Conservation (phyloP, 2,113 vertebrate species). For the Dicaeum eximium region DNA sequence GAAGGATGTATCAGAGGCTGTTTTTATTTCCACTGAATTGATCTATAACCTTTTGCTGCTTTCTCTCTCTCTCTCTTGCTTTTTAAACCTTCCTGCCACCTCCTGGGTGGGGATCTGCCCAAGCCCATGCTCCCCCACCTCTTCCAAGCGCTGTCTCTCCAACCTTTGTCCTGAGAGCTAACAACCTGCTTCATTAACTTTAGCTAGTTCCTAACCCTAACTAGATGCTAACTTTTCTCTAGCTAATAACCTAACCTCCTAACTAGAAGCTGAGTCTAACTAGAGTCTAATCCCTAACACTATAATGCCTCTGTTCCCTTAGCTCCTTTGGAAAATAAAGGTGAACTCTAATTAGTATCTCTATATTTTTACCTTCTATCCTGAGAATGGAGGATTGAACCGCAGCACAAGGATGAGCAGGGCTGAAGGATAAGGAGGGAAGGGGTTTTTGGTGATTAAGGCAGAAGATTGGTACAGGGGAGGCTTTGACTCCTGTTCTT, state of each 20-base stretch:
- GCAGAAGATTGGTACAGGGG: neutral
- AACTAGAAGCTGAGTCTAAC: conserved; percentile 67
- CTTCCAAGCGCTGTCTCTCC: conserved; percentile 1
- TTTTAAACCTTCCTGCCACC: conserved; percentile 14
- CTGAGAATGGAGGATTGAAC: conserved; percentile 57
- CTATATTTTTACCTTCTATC: conserved; percentile 48
- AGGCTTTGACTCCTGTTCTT: neutral
- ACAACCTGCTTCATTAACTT: conserved; percentile 79
- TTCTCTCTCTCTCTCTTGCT: conserved; percentile 22
- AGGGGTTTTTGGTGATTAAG: neutral
- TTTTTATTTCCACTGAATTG: conserved; percentile 44
- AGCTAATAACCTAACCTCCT: conserved; percentile 66
- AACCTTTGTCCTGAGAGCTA: conserved; percentile 54
- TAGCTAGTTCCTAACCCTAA: conserved; percentile 69
- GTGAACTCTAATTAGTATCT: neutral
- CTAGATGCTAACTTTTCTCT: conserved; percentile 73
- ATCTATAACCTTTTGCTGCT: conserved; percentile 49
- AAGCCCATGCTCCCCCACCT: neutral
- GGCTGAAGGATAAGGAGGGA: neutral
- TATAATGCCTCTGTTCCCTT: conserved; percentile 13
- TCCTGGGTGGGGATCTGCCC: conserved; percentile 23
- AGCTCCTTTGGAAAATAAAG: neutral
- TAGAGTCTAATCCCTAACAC: conserved; percentile 71
- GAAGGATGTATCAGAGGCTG: conserved; percentile 58
- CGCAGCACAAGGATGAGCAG: neutral